A percentile compares a stretch with the other conserved stretches of the same genome.
These are phyloP conservation scores for Uropsilus gracilis DNA, from an alignment of 2,113 vertebrate genomes.

Conservation along the genomic window DNA sequence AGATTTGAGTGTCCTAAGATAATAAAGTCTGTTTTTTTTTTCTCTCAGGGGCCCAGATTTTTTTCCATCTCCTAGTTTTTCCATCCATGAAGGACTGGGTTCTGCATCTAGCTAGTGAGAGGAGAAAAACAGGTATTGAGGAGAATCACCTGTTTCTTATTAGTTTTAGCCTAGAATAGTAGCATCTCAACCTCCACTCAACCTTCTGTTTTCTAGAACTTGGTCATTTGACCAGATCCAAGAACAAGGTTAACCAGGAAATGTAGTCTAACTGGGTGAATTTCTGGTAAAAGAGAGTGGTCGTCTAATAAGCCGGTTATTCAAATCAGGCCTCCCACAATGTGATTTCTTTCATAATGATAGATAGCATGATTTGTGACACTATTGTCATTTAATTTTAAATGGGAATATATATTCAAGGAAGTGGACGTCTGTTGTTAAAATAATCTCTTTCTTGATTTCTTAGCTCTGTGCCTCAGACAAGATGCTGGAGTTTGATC, in stretches of 20 bases:
- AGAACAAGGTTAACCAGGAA: neutral
- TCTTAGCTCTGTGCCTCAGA: slow-evolving; percentile 93
- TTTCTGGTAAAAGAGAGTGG: neutral
- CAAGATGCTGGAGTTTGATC: slow-evolving; percentile 95
- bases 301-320: neutral
- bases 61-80: neutral
- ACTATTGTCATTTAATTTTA: neutral
- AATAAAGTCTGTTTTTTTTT: neutral
- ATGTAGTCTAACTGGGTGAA: neutral
- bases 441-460: slow-evolving; percentile 59
- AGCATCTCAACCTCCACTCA: neutral
- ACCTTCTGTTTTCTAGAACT: neutral
- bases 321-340: neutral
- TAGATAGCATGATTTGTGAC: neutral
- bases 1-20: neutral
- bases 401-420: neutral
- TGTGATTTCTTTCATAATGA: neutral
- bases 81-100: neutral
- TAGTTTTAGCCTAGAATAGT: neutral
- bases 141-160: neutral
- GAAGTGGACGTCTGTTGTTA: slow-evolving; percentile 1
- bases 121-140: neutral
- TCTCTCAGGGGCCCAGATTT: neutral
- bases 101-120: neutral
- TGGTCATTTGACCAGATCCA: neutral